Conservation (phyloP, 1,140 invertebrate species). For the Drosophila yakuba region DNA sequence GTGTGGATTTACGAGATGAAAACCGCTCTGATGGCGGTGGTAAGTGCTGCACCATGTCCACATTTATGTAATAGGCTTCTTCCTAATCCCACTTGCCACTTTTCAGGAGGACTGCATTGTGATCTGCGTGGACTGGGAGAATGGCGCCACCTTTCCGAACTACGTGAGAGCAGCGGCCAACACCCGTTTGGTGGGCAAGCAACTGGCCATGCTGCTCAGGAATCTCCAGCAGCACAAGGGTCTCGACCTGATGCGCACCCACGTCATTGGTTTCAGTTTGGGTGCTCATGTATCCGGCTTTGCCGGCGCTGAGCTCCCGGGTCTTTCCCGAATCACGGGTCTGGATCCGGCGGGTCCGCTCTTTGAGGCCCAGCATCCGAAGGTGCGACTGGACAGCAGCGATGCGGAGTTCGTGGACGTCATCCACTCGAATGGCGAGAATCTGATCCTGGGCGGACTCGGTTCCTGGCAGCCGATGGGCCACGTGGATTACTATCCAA, state of each 20-base stretch:
- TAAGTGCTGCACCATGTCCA: constrained; percentile 84
- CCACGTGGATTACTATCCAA: constrained; percentile 96
- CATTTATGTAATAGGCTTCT: not conserved
- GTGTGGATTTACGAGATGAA: constrained; percentile 98
- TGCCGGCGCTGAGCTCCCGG: constrained; percentile 93
- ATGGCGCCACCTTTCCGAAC: constrained; percentile 95
- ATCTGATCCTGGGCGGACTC: constrained; percentile 92
- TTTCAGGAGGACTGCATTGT: constrained; percentile 93
- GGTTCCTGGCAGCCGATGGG: constrained; percentile 95
- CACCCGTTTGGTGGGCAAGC: constrained; percentile 95
- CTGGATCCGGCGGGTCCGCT: constrained; percentile 95
- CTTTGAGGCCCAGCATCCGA: constrained; percentile 93
- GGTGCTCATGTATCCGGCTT: constrained; percentile 97
- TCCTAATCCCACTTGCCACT: not conserved
- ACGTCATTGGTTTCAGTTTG: constrained; percentile 95
- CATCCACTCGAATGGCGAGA: constrained; percentile 97
- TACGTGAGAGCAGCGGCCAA: constrained; percentile 97
- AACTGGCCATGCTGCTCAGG: constrained; percentile 91
- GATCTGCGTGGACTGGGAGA: constrained; percentile 97
- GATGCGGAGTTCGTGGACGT: constrained; percentile 97
- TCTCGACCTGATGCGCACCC: constrained; percentile 87
- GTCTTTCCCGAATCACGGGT: constrained; percentile 94
- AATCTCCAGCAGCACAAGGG: constrained; percentile 82
- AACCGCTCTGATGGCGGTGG: constrained; percentile 93
- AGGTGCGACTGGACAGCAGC: constrained; percentile 91